A percentile compares a stretch with the other conserved stretches of the same genome.
Evolutionary conservation across 1,140 invertebrate species (phyloP).

Genomic region (Drosophila sechellia): DNA sequence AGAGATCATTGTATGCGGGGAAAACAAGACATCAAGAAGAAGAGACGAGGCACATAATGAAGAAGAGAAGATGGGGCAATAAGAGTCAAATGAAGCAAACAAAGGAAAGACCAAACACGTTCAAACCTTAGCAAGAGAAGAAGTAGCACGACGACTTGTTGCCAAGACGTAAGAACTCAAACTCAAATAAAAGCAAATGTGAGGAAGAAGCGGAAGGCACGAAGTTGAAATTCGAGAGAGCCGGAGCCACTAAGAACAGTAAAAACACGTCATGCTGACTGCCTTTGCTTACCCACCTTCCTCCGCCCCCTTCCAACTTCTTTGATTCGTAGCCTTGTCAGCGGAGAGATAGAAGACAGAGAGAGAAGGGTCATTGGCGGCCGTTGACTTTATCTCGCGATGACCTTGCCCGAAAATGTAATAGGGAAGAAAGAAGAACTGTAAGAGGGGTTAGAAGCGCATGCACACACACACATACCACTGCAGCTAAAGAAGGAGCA

Average conservation of each 20-base stretch:
- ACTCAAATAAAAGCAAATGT: conserved; percentile 56
- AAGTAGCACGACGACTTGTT: conserved; percentile 64
- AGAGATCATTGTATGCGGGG: conserved; percentile 66
- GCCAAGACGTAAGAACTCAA: conserved; percentile 71
- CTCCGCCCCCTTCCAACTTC: not conserved
- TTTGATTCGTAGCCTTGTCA: conserved; percentile 22
- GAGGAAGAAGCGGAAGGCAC: conserved; percentile 62
- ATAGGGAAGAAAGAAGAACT: conserved; percentile 50
- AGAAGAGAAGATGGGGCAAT: conserved; percentile 17
- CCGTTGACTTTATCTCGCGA: conserved; percentile 84
- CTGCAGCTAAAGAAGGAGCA: not conserved
- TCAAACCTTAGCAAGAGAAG: conserved; percentile 49
- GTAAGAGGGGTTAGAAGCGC: conserved; percentile 44
- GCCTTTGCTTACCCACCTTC: conserved; percentile 32
- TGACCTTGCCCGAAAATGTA: conserved; percentile 84
- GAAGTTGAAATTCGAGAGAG: conserved; percentile 49
- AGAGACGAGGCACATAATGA: conserved; percentile 25
- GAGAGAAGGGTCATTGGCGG: conserved; percentile 82
- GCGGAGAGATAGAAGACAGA: conserved; percentile 13
- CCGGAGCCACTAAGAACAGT: conserved; percentile 29
- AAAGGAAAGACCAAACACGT: conserved; percentile 79
- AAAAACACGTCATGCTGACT: conserved; percentile 77
- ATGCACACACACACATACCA: conserved; percentile 30
- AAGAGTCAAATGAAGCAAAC: conserved; percentile 35
- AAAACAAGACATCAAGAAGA: conserved; percentile 32